These are phyloP conservation scores for Drosophila nikananu DNA, from an alignment of 1,140 invertebrate genomes.

Conservation along the genomic window DNA sequence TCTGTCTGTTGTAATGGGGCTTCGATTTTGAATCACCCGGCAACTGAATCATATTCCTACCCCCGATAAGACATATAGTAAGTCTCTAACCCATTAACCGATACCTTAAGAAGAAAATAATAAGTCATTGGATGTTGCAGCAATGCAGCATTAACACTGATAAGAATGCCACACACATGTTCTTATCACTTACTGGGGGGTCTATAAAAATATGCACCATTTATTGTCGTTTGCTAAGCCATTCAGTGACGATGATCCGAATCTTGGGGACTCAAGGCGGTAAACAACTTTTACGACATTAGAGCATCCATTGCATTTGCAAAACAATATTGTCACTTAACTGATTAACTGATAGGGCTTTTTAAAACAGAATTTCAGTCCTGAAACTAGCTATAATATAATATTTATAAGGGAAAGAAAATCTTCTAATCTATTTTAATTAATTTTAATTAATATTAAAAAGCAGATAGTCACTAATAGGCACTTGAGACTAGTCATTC, in stretches of 20 bases:
- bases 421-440: neutral
- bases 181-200: slow-evolving; percentile 57
- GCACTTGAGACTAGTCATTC: neutral
- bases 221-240: slow-evolving; percentile 4
- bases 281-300: slow-evolving; percentile 63
- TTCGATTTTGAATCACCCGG: slow-evolving; percentile 54
- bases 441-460: neutral
- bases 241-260: slow-evolving; percentile 12
- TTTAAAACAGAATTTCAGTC: neutral
- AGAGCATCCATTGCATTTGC: slow-evolving; percentile 1
- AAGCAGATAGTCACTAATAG: neutral
- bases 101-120: neutral
- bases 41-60: slow-evolving; percentile 23
- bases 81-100: neutral
- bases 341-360: neutral
- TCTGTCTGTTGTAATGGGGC: slow-evolving; percentile 49
- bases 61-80: slow-evolving; percentile 1
- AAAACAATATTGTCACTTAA: slow-evolving; percentile 3
- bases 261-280: slow-evolving; percentile 21
- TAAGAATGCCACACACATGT: slow-evolving; percentile 5
- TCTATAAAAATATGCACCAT: neutral
- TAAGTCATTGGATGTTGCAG: neutral
- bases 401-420: neutral
- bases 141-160: slow-evolving; percentile 9
- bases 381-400: neutral